Evolutionary conservation across 2,797 vertebrate genomes (phyloP), one percentile per base, ranked within the genome.

Genomic region (Myotis myotis): DNA sequence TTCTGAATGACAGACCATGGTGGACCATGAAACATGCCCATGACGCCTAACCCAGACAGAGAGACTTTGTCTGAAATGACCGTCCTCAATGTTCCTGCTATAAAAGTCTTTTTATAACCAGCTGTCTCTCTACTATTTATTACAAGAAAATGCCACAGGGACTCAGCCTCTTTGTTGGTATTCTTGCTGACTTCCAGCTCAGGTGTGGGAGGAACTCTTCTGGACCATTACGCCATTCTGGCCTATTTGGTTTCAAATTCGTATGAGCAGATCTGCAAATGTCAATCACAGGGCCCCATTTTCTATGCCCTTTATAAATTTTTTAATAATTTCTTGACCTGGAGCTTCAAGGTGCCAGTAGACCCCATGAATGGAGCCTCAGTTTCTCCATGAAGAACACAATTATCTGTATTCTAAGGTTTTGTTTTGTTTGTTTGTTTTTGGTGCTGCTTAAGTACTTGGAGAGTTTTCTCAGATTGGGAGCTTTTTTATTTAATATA

Each of bases 101-200:
- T 86, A 64, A 41, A 89, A 64, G 28, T 51, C 33, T 92, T 92
- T 96, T 88, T 51, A 75, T 85, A 90, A 72, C 17, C 51, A 66
- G 66, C 44, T 88, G 68, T 72, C 62, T 89, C 93, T 78, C 72
- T 82, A 49, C 30, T 53, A 38, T 93, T 91, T 92, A 57, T 91
- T 85, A 74, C 17, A 28, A 33, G 66, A 89, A 93, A 85, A 89
- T 51, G 28, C 33, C 30, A 70, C 33, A 94, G 30, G 53, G 47
- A 90, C 60, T 89, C 19, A 38, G 12, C 93, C 38, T 91, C 38
- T 96, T 89, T 78, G 28, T 95, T 55, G 22, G 22, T 17, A 49
- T 87, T 30, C 23, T 75, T 70, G 57, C 19, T 60, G 72, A 84
- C 79, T 94, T 95, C 89, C 72, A 85, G 51, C 53, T 89, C 22